Evolutionary conservation across 2,113 vertebrate species (phyloP).

Genomic region (Pluvialis apricaria): DNA sequence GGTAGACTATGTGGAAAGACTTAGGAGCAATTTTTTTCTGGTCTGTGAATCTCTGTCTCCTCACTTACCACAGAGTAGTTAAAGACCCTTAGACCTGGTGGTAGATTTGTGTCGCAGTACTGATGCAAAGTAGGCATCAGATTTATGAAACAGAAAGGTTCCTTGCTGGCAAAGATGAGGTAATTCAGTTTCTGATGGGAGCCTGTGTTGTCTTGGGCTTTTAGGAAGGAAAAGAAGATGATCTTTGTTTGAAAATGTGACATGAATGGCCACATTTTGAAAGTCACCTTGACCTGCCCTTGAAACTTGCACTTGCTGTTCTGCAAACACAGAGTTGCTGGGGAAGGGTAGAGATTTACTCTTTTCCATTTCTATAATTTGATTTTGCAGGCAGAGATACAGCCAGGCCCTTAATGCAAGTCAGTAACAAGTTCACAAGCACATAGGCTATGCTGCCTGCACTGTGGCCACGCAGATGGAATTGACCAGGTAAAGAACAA

Average conservation of each 20-base stretch:
- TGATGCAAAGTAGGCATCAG: slow-evolving; percentile 6
- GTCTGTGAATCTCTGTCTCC: slow-evolving; percentile 6
- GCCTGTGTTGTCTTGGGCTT: neutral
- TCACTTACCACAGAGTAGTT: neutral
- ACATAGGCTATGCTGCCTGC: neutral
- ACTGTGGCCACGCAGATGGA: too few species aligned
- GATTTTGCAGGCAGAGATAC: neutral
- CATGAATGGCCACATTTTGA: neutral
- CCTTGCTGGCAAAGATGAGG: neutral
- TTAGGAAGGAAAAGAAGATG: neutral
- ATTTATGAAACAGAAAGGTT: slow-evolving; percentile 41
- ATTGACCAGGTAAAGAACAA: too few species aligned
- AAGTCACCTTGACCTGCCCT: neutral
- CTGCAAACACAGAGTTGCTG: neutral
- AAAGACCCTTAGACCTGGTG: neutral
- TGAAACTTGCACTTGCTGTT: neutral
- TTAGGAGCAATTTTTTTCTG: neutral
- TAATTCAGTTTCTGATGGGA: neutral
- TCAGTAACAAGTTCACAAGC: neutral
- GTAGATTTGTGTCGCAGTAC: slow-evolving; percentile 21
- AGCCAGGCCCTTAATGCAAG: neutral
- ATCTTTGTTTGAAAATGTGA: neutral
- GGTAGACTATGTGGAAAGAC: neutral
- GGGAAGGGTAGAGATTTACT: neutral
- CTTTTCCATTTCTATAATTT: neutral